These are phyloP conservation scores for Lutjanus argentimaculatus DNA, from an alignment of 2,797 vertebrate genomes.

Conservation along the genomic window DNA sequence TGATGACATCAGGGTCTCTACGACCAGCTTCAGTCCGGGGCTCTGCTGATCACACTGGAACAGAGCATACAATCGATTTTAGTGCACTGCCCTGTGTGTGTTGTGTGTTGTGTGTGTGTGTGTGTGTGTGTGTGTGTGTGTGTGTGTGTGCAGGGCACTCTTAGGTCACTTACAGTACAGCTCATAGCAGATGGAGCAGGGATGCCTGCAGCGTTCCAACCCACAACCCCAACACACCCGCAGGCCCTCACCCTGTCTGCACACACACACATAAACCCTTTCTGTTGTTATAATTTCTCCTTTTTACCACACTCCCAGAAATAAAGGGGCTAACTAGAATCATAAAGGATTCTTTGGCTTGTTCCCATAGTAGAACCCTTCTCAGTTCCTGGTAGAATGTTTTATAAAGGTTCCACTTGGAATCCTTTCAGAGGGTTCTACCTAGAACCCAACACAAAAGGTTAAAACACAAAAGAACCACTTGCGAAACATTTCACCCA, in stretches of 20 bases:
- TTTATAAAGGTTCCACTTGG: no score
- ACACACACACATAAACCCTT: not conserved
- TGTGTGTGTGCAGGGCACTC: not conserved
- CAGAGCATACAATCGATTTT: slow-evolving; percentile 27
- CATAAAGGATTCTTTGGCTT: no score
- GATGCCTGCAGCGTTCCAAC: slow-evolving; percentile 41
- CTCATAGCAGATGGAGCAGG: slow-evolving; percentile 59
- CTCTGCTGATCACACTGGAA: slow-evolving; percentile 96
- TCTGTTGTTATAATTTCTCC: no score
- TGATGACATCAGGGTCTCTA: slow-evolving; percentile 98
- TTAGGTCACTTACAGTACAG: slow-evolving; percentile 41
- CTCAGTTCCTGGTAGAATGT: no score
- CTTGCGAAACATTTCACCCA: no score
- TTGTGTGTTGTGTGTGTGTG: slow-evolving; percentile 15
- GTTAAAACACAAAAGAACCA: no score
- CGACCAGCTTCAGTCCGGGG: slow-evolving; percentile 97
- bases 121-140: slow-evolving; percentile 20
- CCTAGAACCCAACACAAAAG: no score
- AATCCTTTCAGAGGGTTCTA: no score
- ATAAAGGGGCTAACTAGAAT: no score
- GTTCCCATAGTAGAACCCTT: no score
- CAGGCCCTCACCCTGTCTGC: slow-evolving; percentile 18
- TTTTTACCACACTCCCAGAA: no score
- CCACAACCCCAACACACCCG: slow-evolving; percentile 12
- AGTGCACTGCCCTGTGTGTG: slow-evolving; percentile 8